A percentile compares a stretch with the other conserved stretches of the same genome.
These are phyloP conservation scores for Drosophila aldrichi DNA, from an alignment of 2,888 invertebrate genomes.

Conservation along the genomic window DNA sequence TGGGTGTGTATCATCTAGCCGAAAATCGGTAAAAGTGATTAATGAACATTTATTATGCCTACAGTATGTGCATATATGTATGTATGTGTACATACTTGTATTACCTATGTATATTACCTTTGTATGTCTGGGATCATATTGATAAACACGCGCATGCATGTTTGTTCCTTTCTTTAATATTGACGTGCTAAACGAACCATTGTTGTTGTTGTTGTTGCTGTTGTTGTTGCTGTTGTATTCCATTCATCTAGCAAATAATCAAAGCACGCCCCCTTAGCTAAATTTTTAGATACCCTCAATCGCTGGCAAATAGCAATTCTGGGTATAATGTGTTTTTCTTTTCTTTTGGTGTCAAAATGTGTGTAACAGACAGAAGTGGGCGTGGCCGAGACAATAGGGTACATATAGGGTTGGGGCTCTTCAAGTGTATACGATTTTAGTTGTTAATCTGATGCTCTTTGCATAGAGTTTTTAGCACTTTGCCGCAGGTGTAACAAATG, in stretches of 20 bases:
- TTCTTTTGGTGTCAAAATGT: neutral
- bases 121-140: neutral
- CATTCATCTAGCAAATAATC: conserved; percentile 9
- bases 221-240: conserved; percentile 2
- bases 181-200: conserved; percentile 53
- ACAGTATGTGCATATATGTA: neutral
- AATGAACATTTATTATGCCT: conserved; percentile 19
- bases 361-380: neutral
- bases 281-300: neutral
- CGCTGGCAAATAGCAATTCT: neutral
- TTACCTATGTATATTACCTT: neutral
- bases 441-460: neutral
- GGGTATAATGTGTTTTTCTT: neutral
- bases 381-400: neutral
- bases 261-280: conserved; percentile 17
- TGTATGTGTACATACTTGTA: neutral
- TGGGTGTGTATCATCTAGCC: conserved; percentile 10
- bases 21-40: conserved; percentile 7
- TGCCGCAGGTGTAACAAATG: neutral
- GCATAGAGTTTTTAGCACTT: neutral
- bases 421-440: neutral
- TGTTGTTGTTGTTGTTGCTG: neutral
- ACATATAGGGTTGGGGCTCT: too few relatives aligned
- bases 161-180: conserved; percentile 39
- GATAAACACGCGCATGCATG: conserved; percentile 8